Evolutionary conservation across 1,140 invertebrate genomes (phyloP), one percentile per base, ranked within the genome.

Genomic region (Planococcus citri): DNA sequence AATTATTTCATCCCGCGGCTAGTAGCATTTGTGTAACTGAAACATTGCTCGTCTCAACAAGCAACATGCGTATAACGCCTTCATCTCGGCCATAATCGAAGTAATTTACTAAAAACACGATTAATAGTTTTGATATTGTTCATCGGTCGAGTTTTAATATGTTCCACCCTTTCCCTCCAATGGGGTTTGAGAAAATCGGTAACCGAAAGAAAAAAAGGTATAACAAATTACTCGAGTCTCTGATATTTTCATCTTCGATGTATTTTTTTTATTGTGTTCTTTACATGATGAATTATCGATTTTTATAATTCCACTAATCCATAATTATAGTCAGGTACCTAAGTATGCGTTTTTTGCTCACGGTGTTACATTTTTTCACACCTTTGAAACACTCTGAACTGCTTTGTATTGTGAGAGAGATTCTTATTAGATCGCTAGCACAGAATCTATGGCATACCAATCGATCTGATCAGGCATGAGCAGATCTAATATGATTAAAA

Each of bases 1-100:
- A 64, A 64, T 64, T 64, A 64, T 27, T 25, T 64, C 60, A 25
- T 64, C 60, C 60, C 25, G 25, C 60, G 60, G 60, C 60, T 64
- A 64, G 60, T 64, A 64, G 60, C 60, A 64, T 64, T 64, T 25
- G 12, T n/a, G n/a, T 17, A 51, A 51, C 41, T 33, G 29, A 33
- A 33, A 12, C 29, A 33, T 33, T 33, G 3, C 41, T 51, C 41
- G 41, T 4, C 33, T 6, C 29, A 51, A 51, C 41, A 20, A 51
- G 41, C 41, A 14, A 20, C 41, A 51, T 51, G 41, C 17, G 12
- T 51, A 51, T 51, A 51, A 51, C 41, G 29, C 41, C 41, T 51
- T 17, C 41, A 51, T 20, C 41, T 51, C 41, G 17, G 41, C 6
- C 41, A n/a, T 51, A 51, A 51, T 51, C 17, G 17, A 51, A 51